Percentiles rank a stretch among this genome's conserved stretches.
phyloP scores from a whole-genome alignment of 2,113 vertebrate species.

The Neogale vison region DNA sequence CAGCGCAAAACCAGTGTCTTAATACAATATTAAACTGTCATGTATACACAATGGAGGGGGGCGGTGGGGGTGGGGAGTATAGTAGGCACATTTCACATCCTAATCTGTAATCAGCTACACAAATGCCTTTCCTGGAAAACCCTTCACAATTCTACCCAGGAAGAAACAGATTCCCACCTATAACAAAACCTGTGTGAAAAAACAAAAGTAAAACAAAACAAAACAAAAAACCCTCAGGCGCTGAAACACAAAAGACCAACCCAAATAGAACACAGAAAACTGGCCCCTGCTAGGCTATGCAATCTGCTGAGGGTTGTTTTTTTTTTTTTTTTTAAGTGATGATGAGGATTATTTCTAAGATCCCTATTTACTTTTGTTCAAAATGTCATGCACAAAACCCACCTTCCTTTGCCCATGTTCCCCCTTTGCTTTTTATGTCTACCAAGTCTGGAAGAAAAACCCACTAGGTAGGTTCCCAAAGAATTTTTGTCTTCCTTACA shows the following conservation, averaged over 20 bases:
- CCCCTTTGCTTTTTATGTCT: conserved; percentile 55
- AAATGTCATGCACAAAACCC: conserved; percentile 63
- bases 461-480: conserved; percentile 44
- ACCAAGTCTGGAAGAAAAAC: conserved; percentile 61
- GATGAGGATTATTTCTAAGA: conserved; percentile 16
- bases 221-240: neutral
- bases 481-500: conserved; percentile 64
- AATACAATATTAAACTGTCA: conserved; percentile 49
- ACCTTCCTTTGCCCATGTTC: conserved; percentile 73
- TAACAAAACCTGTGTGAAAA: neutral
- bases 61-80: neutral
- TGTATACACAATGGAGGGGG: neutral
- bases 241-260: conserved; percentile 34
- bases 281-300: neutral
- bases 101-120: conserved; percentile 36
- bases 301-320: neutral
- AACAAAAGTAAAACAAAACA: neutral
- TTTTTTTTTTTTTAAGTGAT: neutral
- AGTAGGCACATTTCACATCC: conserved; percentile 6
- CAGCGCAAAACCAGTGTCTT: conserved; percentile 30
- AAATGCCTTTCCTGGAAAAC: conserved; percentile 55
- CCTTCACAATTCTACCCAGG: conserved; percentile 18
- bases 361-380: conserved; percentile 43
- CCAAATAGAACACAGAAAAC: conserved; percentile 40
- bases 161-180: conserved; percentile 26